These are phyloP conservation scores for Stomatorhinus ivindoensis DNA, from an alignment of 2,113 vertebrate species.

Conservation along the genomic window DNA sequence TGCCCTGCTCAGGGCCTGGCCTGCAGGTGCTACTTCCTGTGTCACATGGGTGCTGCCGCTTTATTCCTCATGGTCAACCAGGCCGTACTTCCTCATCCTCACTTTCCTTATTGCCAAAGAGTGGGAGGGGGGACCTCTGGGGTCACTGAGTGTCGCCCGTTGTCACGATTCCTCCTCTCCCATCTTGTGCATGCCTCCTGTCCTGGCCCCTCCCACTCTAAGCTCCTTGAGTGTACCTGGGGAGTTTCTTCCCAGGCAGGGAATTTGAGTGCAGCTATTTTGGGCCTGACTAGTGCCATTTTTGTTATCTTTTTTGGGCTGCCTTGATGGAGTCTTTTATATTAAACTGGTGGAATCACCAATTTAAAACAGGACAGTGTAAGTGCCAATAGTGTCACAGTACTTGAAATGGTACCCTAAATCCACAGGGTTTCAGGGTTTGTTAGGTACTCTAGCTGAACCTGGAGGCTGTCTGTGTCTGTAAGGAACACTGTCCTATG, in stretches of 20 bases:
- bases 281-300: slow-evolving; percentile 7
- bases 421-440: not conserved
- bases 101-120: not conserved
- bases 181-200: not conserved
- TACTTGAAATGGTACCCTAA: not conserved
- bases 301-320: slow-evolving; percentile 1
- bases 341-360: not conserved
- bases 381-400: not conserved
- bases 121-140: too few relatives aligned
- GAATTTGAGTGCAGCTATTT: not conserved
- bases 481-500: not conserved
- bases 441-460: not conserved
- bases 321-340: not conserved
- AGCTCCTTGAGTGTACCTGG: not conserved
- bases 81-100: not conserved
- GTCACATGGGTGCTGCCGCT: not conserved
- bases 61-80: not conserved
- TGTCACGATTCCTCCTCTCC: not conserved
- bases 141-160: not conserved
- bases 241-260: not conserved
- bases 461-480: not conserved
- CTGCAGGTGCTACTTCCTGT: not conserved
- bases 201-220: not conserved
- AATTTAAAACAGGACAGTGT: not conserved
- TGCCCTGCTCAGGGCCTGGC: not conserved